Percentiles rank a stretch among this genome's conserved stretches.
These are phyloP conservation scores for Beris morrisii DNA, from an alignment of 2,888 invertebrate species.

Conservation along the genomic window DNA sequence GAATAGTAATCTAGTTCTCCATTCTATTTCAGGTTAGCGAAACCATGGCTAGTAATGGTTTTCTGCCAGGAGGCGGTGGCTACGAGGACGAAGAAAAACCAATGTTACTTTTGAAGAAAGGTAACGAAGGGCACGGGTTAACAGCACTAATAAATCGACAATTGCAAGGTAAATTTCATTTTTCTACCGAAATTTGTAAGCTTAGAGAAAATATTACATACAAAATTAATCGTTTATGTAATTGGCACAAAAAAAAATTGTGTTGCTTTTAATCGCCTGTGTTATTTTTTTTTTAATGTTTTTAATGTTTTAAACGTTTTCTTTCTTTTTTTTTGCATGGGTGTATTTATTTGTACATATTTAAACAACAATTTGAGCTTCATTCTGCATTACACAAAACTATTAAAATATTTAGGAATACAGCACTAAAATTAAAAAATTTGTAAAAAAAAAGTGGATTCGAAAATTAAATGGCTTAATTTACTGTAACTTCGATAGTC, in stretches of 20 bases:
- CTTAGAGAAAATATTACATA: not conserved
- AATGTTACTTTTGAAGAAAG: constrained; percentile 75
- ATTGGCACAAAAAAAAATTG: not conserved
- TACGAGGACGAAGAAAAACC: constrained; percentile 77
- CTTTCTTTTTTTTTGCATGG: not conserved
- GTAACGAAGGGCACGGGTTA: constrained; percentile 70
- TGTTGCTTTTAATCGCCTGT: not conserved
- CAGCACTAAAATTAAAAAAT: too few species aligned
- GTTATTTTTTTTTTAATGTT: not conserved
- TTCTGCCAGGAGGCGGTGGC: constrained; percentile 67
- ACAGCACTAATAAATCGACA: constrained; percentile 76
- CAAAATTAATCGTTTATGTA: not conserved
- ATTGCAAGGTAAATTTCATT: constrained; percentile 66
- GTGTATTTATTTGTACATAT: not conserved
- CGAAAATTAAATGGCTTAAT: too few species aligned
- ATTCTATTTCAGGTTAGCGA: constrained; percentile 68
- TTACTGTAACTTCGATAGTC: too few species aligned
- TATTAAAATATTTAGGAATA: too few species aligned
- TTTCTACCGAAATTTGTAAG: constrained; percentile 44
- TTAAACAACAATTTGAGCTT: too few species aligned
- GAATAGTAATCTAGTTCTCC: too few species aligned
- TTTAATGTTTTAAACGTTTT: too few species aligned
- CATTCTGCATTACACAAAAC: too few species aligned
- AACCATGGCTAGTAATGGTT: constrained; percentile 76
- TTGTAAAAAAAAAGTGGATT: too few species aligned